phyloP scores from a whole-genome alignment of 1,140 invertebrate species.

The Drosophila melanogaster region Release_6_plus_ISO1_MT NT_037436.4:18197501-18198000 shows the following conservation, averaged over 20 bases:
- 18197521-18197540: not conserved
- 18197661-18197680: constrained; percentile 36
- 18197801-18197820: constrained; percentile 10
- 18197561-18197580: constrained; percentile 13
- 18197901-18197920: not conserved
- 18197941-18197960: not conserved
- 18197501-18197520: not conserved
- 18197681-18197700: constrained; percentile 47
- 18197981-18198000: constrained; percentile 31
- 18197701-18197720: constrained; percentile 42
- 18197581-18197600: constrained; percentile 30
- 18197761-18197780: constrained; percentile 72
- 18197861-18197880: not conserved
- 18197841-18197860: not conserved
- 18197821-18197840: constrained; percentile 5
- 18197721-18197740: constrained; percentile 6
- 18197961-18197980: constrained; percentile 6
- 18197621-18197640: constrained; percentile 40
- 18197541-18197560: constrained; percentile 17
- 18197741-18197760: constrained; percentile 60
- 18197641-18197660: constrained; percentile 48
- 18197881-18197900: no score
- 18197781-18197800: constrained; percentile 21
- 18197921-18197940: not conserved
- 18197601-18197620: constrained; percentile 21